These are phyloP conservation scores for Salarias fasciatus DNA, from an alignment of 2,797 vertebrate species.

Conservation along the genomic window DNA sequence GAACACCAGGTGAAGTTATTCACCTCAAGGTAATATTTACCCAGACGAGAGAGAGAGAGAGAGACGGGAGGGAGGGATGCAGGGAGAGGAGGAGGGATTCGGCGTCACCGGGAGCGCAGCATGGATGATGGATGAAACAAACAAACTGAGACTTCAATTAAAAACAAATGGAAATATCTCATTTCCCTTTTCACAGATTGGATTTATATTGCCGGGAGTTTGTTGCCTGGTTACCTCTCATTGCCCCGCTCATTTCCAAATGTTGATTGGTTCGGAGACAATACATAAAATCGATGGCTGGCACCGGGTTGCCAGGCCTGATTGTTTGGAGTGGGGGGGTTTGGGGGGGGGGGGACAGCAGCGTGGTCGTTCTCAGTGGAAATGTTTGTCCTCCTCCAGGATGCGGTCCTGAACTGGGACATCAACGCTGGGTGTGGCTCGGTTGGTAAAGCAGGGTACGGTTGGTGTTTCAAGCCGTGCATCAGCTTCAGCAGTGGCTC, in stretches of 20 bases:
- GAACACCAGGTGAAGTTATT: slow-evolving; percentile 57
- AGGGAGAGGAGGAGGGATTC: slow-evolving; percentile 38
- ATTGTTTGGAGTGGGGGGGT: slow-evolving; percentile 61
- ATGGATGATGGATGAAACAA: slow-evolving; percentile 64
- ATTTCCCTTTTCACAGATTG: slow-evolving; percentile 75
- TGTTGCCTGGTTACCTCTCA: slow-evolving; percentile 75
- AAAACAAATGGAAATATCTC: slow-evolving; percentile 79
- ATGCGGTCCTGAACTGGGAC: too few species aligned
- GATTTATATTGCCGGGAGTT: slow-evolving; percentile 70
- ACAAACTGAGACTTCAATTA: slow-evolving; percentile 76
- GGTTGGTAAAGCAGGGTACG: too few species aligned
- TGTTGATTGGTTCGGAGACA: slow-evolving; percentile 72
- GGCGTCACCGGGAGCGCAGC: slow-evolving; percentile 20
- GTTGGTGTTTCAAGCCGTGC: too few species aligned
- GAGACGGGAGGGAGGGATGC: not conserved
- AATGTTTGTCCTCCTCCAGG: too few species aligned
- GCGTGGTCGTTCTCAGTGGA: too few species aligned
- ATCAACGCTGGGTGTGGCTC: too few species aligned
- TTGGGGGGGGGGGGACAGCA: slow-evolving; percentile 25
- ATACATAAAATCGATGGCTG: slow-evolving; percentile 67
- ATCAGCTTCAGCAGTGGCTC: too few species aligned
- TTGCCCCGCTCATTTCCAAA: slow-evolving; percentile 70
- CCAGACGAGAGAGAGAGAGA: slow-evolving; percentile 24
- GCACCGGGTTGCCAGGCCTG: slow-evolving; percentile 37
- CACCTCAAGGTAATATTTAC: slow-evolving; percentile 62